Evolutionary conservation across 2,888 invertebrate species (phyloP), one percentile per base, ranked within the genome.

Genomic region (Ischnus inquisitorius): DNA sequence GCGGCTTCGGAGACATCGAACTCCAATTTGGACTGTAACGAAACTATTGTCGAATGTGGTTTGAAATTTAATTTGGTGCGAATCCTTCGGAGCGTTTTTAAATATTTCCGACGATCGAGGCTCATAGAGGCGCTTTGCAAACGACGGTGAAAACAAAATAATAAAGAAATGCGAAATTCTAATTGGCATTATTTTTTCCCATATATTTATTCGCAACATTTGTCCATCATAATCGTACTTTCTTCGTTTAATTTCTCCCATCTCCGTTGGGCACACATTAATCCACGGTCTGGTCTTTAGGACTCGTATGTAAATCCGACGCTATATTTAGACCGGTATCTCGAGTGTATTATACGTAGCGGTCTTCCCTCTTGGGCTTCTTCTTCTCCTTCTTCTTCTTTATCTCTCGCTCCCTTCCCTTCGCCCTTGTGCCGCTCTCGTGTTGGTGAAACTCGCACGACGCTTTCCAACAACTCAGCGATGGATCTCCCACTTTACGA

Each of bases 321-420:
- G 92, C 92, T 93, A 93, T 93, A 93, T 93, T 93, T 93, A 93
- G 93, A 92, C 91, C 90, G 88, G 91, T 92, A 91, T 90, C 90
- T 90, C 89, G 89, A 88, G 87, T 90, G 90, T 91, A 91, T 90
- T 81, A 84, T 71, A 82, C 81, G 72, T 79, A 78, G 78, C 78
- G 82, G 84, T 68, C 84, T 86, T 87, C 84, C 79, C 84, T 84
- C 85, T 79, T 51, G 82, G 79, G 64, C 48, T 60, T 54, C 46
- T n/a, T n/a, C n/a, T n/a, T n/a, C n/a, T n/a, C n/a, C n/a, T n/a
- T n/a, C n/a, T n/a, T n/a, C n/a, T n/a, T n/a, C n/a, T n/a, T n/a
- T n/a, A n/a, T 83, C 72, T 84, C 71, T 34, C 34, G 8, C 34
- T 34, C 34, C 34, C 82, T 46, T 46, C 25, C 39, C 62, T 78